Conservation (phyloP, 1,140 invertebrate species). For the Nasonia longicornis region DNA sequence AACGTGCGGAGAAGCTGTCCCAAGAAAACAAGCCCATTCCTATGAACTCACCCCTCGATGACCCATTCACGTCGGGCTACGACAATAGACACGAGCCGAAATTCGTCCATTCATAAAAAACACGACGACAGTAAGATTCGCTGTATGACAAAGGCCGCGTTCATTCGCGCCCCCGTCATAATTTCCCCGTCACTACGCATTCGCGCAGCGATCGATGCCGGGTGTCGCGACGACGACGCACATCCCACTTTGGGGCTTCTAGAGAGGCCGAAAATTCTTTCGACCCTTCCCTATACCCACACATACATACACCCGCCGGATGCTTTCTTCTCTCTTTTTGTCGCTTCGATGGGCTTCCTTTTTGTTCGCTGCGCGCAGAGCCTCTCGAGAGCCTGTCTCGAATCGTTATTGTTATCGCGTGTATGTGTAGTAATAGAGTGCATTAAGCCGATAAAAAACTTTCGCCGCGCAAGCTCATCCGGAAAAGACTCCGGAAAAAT, state of each 20-base stretch:
- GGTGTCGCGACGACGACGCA: slow-evolving; percentile 8
- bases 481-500: too few species aligned
- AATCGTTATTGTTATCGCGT: too few species aligned
- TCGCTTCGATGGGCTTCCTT: neutral
- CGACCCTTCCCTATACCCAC: slow-evolving; percentile 19
- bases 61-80: neutral
- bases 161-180: neutral
- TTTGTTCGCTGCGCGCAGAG: too few species aligned
- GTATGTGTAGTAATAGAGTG: too few species aligned
- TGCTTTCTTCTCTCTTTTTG: neutral
- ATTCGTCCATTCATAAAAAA: neutral
- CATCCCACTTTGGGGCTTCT: slow-evolving; percentile 18
- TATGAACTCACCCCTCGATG: too few species aligned
- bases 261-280: slow-evolving; percentile 39
- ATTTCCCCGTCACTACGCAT: slow-evolving; percentile 36
- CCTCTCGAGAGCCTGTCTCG: too few species aligned
- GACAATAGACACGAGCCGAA: neutral
- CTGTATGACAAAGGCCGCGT: neutral
- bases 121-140: neutral
- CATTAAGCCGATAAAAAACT: too few species aligned
- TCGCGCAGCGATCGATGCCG: neutral
- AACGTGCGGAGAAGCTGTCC: too few species aligned
- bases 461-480: too few species aligned
- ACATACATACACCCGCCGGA: too few species aligned
- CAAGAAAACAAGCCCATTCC: too few species aligned